Base-by-base conservation (phyloP, 2,888 invertebrate genomes). In the Macropis europaea region DNA sequence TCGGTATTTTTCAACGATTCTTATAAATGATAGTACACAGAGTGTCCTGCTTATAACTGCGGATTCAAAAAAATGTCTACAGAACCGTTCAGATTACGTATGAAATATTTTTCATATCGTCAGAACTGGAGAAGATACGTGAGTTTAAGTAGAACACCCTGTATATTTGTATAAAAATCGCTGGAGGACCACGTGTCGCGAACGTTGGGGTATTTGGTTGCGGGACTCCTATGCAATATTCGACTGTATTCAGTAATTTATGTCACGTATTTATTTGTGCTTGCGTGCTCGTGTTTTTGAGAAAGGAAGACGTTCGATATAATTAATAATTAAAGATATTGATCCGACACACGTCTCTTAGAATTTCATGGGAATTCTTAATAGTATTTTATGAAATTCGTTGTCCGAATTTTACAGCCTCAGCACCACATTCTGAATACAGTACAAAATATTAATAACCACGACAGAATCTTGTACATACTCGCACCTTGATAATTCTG, bases 141-240 rank as follows among this genome's bases (percentile, higher is more conserved):
- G n/a, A n/a, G n/a, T n/a, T n/a, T n/a, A n/a, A n/a, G n/a, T n/a
- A n/a, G n/a, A n/a, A n/a, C n/a, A n/a, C n/a, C n/a, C n/a, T n/a
- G n/a, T n/a, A n/a, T n/a, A n/a, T n/a, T n/a, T 43, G 17, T 54
- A 38, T 48, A 48, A 61, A 76, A 76, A 66, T 79, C 72, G 75
- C 47, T 45, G 40, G 74, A 75, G 69, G 67, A 76, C 42, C 32
- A 22, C 17, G 15, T 24, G n/a, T 64, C 15, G 38, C 32, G 69
- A 77, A 56, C 24, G 57, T 66, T 50, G 72, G 77, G 79, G 42
- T 42, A 57, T 56, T 60, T 68, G 82, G 82, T 82, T 79, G 68
- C 57, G 83, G 83, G 82, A 84, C 74, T 76, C 40, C 40, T 70
- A 77, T 80, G 75, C 78, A 81, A 82, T 83, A 83, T 70, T 78